Evolutionary conservation across 35 echinoderm and acorn worm genomes (phyloP).

Genomic region (Amphiura filiformis): DNA sequence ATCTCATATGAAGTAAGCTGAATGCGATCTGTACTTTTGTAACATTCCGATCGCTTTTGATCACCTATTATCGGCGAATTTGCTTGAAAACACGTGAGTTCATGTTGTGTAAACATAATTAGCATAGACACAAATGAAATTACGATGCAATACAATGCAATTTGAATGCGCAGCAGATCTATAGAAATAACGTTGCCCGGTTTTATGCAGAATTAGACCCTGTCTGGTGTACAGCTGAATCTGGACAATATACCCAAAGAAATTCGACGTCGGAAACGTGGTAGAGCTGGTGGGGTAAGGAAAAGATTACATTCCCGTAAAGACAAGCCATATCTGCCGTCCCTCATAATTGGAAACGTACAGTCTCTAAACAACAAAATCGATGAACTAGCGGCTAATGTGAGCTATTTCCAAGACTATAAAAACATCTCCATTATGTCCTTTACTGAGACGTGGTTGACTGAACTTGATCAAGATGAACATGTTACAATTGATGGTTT

Average conservation of each 20-base stretch:
- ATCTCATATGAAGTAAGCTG: too few species aligned
- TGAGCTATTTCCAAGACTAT: conserved; percentile 26
- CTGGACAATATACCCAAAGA: conserved; percentile 15
- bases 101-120: too few species aligned
- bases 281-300: conserved; percentile 30
- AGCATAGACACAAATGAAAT: too few species aligned
- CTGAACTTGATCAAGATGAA: conserved; percentile 16
- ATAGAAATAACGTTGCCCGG: too few species aligned
- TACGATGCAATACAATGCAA: too few species aligned
- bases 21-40: too few species aligned
- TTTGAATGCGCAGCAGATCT: too few species aligned
- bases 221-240: too few species aligned
- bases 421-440: conserved; percentile 20
- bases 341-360: conserved; percentile 37
- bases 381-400: conserved; percentile 35
- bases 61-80: too few species aligned
- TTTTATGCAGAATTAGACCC: too few species aligned
- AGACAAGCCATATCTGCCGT: conserved; percentile 41
- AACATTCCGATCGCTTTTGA: too few species aligned
- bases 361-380: conserved; percentile 50
- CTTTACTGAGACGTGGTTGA: conserved; percentile 48
- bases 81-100: too few species aligned
- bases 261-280: conserved; percentile 30
- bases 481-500: conserved; percentile 54
- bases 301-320: conserved; percentile 33